Evolutionary conservation across 2,797 vertebrate species (phyloP).

Genomic region (Acrossocheilus fasciatus): DNA sequence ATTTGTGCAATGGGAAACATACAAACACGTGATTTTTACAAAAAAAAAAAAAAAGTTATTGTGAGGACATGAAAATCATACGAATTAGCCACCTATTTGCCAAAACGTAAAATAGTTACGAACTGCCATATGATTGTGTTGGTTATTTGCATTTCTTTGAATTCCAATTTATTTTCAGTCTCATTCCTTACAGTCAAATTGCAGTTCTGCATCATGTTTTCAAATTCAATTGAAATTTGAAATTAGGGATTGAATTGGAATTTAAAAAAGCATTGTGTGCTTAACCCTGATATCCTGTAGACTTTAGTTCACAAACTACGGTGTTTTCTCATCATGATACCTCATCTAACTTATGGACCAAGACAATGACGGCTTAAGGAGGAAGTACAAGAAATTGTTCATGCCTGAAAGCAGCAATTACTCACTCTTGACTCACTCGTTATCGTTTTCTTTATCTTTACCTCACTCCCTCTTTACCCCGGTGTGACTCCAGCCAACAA

Average conservation of each 20-base stretch:
- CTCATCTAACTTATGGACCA: conserved; percentile 31
- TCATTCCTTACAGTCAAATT: background rate
- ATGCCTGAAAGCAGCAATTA: conserved; percentile 53
- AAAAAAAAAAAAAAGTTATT: background rate
- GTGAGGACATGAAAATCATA: background rate
- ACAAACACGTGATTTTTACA: background rate
- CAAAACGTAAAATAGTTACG: background rate
- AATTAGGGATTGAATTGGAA: background rate
- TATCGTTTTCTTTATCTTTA: conserved; percentile 40
- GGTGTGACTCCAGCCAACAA: conserved; percentile 5
- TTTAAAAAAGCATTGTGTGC: too few relatives aligned
- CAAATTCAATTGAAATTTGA: background rate
- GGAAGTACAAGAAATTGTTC: conserved; percentile 44
- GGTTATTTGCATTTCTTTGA: background rate
- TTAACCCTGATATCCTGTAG: background rate
- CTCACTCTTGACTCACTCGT: conserved; percentile 35
- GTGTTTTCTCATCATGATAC: conserved; percentile 35
- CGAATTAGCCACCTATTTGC: background rate
- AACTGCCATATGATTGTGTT: background rate
- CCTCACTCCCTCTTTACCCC: conserved; percentile 25
- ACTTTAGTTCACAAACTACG: background rate
- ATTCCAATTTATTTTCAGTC: background rate
- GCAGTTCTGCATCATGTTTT: background rate
- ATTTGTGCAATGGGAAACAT: background rate
- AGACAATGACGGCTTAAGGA: conserved; percentile 40